These are phyloP conservation scores for Panthera uncia DNA, from an alignment of 2,113 vertebrate species.

Conservation along the genomic window DNA sequence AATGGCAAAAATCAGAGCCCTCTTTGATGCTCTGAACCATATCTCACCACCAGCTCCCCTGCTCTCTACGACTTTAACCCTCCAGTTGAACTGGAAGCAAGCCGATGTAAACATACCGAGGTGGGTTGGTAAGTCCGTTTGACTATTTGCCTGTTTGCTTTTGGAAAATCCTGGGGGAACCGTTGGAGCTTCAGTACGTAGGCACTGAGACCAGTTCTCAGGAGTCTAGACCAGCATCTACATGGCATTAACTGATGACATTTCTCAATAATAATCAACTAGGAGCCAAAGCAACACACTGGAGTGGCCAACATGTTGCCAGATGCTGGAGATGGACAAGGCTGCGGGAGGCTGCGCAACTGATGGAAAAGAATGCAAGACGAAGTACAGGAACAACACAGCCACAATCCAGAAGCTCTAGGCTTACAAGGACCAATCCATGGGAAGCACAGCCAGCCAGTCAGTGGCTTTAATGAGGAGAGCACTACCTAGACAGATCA, in stretches of 20 bases:
- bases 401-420: background rate
- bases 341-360: background rate
- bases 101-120: background rate
- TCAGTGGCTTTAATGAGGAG: background rate
- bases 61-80: background rate
- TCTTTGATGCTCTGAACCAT: background rate
- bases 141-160: background rate
- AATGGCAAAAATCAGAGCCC: too few relatives aligned
- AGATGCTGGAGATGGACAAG: constrained; percentile 7
- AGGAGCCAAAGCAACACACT: background rate
- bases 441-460: background rate
- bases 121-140: background rate
- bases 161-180: background rate
- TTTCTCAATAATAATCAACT: background rate
- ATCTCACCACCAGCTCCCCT: background rate
- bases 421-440: background rate
- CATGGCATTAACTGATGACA: background rate
- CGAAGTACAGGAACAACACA: background rate
- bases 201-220: background rate
- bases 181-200: background rate
- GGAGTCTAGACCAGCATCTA: background rate
- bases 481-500: background rate
- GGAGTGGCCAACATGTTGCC: background rate
- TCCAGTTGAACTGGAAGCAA: background rate
- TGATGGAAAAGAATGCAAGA: background rate